A percentile compares a stretch with the other conserved stretches of the same genome.
phyloP scores from a whole-genome alignment of 2,888 invertebrate genomes.

The Dysmachus trigonus region DNA sequence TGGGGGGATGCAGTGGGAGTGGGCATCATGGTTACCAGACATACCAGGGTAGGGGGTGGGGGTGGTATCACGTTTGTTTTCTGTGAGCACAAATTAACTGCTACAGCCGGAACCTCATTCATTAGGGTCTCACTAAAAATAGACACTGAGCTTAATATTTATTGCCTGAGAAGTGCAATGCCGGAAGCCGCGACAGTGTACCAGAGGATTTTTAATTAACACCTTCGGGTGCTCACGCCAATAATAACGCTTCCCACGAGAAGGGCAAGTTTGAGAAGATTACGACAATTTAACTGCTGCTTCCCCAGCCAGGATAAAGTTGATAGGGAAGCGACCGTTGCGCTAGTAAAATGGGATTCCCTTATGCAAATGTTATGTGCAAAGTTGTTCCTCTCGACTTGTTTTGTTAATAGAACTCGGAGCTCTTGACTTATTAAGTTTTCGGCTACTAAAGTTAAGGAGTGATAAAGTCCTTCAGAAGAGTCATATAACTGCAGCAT shows the following conservation, averaged over 20 bases:
- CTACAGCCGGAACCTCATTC: background rate
- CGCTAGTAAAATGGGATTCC: conserved; percentile 6
- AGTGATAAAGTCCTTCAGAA: conserved; percentile 10
- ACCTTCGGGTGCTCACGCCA: conserved; percentile 1
- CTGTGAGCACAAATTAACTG: background rate
- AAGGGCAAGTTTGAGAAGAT: conserved; percentile 6
- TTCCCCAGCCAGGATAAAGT: background rate
- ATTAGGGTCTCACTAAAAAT: conserved; percentile 13
- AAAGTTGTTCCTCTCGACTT: conserved; percentile 29
- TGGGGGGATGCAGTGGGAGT: background rate
- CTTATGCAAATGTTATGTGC: conserved; percentile 40
- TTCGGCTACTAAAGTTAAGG: background rate
- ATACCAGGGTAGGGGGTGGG: no score
- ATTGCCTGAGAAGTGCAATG: background rate
- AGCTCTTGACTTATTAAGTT: conserved; percentile 37
- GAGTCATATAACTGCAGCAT: conserved; percentile 15
- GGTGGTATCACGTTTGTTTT: background rate
- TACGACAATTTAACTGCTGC: conserved; percentile 14
- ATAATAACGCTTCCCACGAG: conserved; percentile 7
- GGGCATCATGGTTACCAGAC: background rate
- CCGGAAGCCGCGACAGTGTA: background rate
- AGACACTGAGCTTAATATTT: background rate
- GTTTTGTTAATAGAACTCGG: conserved; percentile 34
- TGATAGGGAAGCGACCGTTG: conserved; percentile 5
- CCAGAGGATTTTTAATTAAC: conserved; percentile 18